Evolutionary conservation across 2,888 invertebrate genomes (phyloP).

Genomic region (Dryobota labecula): DNA sequence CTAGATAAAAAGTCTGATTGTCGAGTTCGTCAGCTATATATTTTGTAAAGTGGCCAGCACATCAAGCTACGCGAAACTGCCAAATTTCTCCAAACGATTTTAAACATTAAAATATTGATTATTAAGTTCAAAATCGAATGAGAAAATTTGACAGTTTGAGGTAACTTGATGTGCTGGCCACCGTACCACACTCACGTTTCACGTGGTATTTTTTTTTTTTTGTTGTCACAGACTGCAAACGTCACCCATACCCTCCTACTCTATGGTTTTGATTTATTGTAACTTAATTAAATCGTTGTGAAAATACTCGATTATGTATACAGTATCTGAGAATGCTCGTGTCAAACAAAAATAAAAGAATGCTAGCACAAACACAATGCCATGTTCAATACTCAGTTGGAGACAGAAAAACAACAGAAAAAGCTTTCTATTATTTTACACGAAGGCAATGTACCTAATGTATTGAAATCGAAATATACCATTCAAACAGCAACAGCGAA

Average conservation of each 20-base stretch:
- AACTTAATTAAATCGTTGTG: slow-evolving; percentile 28
- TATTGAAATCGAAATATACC: slow-evolving; percentile 58
- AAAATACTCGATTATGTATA: slow-evolving; percentile 24
- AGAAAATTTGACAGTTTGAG: no score
- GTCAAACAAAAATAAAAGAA: slow-evolving; percentile 27
- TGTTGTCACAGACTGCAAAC: background rate
- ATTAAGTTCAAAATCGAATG: no score
- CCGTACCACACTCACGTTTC: slow-evolving; percentile 37
- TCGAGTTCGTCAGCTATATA: slow-evolving; percentile 26
- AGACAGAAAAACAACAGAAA: slow-evolving; percentile 44
- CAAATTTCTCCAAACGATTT: no score
- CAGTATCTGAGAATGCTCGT: slow-evolving; percentile 15
- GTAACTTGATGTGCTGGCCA: no score
- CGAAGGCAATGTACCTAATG: slow-evolving; percentile 48
- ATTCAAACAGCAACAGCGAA: slow-evolving; percentile 56
- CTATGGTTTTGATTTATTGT: slow-evolving; percentile 32
- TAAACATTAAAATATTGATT: no score
- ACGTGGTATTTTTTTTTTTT: slow-evolving; percentile 13
- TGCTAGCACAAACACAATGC: slow-evolving; percentile 35
- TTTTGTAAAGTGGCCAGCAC: no score
- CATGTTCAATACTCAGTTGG: slow-evolving; percentile 43
- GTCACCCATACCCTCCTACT: slow-evolving; percentile 29
- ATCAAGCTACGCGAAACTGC: no score
- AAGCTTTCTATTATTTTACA: slow-evolving; percentile 58
- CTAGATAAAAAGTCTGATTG: slow-evolving; percentile 30